Percentiles rank a stretch among this genome's conserved stretches.
phyloP scores from a whole-genome alignment of 2,113 vertebrate species.

The Lasiurus borealis region DNA sequence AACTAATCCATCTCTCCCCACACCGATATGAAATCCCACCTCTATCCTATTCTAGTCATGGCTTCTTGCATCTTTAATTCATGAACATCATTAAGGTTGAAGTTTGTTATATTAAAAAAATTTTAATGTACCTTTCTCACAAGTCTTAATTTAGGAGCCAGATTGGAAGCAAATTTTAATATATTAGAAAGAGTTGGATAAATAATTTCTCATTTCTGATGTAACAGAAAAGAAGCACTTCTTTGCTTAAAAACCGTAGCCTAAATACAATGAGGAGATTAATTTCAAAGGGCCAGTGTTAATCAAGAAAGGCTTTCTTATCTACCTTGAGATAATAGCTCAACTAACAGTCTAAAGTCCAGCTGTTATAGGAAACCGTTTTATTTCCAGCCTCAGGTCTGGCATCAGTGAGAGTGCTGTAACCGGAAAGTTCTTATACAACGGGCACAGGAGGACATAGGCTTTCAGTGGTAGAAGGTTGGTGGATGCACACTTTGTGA shows the following conservation, averaged over 20 bases:
- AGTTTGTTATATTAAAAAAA: background rate
- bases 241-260: constrained; percentile 41
- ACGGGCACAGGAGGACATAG: background rate
- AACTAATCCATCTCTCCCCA: background rate
- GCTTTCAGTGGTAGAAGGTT: background rate
- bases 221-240: background rate
- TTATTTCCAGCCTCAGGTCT: background rate
- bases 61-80: constrained; percentile 14
- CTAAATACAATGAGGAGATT: constrained; percentile 1
- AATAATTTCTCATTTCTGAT: constrained; percentile 35
- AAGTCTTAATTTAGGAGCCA: constrained; percentile 29
- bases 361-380: background rate
- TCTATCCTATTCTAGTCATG: constrained; percentile 9
- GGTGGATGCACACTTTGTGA: background rate
- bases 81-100: background rate
- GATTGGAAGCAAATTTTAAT: constrained; percentile 16
- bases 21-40: background rate
- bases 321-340: background rate
- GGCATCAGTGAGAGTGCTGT: background rate
- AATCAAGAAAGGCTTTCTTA: constrained; percentile 24
- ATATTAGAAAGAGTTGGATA: constrained; percentile 12
- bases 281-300: background rate
- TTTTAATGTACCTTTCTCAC: background rate
- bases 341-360: background rate
- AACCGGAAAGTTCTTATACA: background rate